Base-by-base conservation (phyloP, 2,888 invertebrate genomes). In the Zonitis immaculata region DNA sequence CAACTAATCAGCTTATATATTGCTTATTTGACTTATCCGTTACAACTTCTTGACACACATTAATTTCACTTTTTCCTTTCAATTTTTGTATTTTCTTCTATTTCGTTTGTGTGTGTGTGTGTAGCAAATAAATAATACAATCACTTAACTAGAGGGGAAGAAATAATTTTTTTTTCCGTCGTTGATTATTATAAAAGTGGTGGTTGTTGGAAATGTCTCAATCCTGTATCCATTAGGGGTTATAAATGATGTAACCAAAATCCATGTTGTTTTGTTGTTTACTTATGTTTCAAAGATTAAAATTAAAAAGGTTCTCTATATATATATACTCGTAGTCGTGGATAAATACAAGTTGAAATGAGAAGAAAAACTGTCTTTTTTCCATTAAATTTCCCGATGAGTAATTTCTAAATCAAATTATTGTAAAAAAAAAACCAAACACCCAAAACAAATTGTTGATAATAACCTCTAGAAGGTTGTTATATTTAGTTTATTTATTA, bases 231-330 rank as follows among this genome's bases (percentile, higher is more conserved):
- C 71, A 71, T 71, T 71, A 71, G 66, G 53, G 56, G 69, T 71
- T 66, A 71, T 71, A 71, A 71, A 71, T 70, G 69, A 71, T 71
- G 68, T 66, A 71, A 64, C n/a, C 67, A 64, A 67, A 67, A 67
- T 66, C 65, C 55, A 63, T 66, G 66, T 56, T 61, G 66, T 66
- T 32, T n/a, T n/a, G n/a, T 66, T 67, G 68, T 68, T 69, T 69
- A 64, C 66, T 65, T 62, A 30, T 52, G 48, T 52, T 42, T 57
- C 52, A 54, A 49, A 61, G 66, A 66, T 66, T 65, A 65, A 64
- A 66, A 65, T 64, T 65, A 65, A 65, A 61, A 64, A 35, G 35
- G 9, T 18, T 18, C 18, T 2, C n/a, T n/a, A n/a, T n/a, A n/a
- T n/a, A n/a, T n/a, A n/a, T n/a, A n/a, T n/a, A n/a, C n/a, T n/a